Conservation (phyloP, 2,113 vertebrate genomes). For the Caloenas nicobarica region DNA sequence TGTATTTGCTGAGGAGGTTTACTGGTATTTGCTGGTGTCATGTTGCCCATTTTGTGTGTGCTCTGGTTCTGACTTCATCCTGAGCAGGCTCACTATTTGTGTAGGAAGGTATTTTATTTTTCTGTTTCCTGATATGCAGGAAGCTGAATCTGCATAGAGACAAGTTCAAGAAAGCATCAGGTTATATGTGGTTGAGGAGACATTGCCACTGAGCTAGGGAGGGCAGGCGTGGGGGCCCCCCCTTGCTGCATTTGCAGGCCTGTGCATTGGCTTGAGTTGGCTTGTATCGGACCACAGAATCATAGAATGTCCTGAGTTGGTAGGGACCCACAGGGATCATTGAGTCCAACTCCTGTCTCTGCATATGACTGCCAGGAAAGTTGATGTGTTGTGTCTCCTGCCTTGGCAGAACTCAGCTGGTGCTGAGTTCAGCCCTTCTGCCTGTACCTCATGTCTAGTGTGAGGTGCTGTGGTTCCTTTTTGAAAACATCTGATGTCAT, state of each 20-base stretch:
- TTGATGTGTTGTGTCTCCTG: no score
- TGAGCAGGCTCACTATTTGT: not conserved
- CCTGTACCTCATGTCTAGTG: no score
- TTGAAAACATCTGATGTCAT: no score
- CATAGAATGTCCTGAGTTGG: no score
- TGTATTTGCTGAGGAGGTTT: not conserved
- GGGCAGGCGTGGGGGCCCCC: not conserved
- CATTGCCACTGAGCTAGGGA: not conserved
- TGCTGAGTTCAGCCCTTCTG: no score
- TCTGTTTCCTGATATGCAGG: not conserved
- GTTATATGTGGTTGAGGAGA: not conserved
- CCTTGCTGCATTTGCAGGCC: not conserved
- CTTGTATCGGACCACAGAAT: no score
- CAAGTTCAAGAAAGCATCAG: not conserved
- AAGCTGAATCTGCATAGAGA: accelerated
- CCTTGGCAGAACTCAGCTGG: no score
- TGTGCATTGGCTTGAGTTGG: not conserved
- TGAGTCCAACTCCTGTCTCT: no score
- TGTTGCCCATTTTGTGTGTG: not conserved
- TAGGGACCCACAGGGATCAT: no score
- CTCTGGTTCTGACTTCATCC: not conserved
- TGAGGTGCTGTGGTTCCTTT: no score
- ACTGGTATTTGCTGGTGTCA: not conserved
- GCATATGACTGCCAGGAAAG: no score
- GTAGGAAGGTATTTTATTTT: not conserved